A percentile compares a stretch with the other conserved stretches of the same genome.
These are phyloP conservation scores for Drosophila pseudoobscura DNA, from an alignment of 1,140 invertebrate genomes.

Conservation along the genomic window DNA sequence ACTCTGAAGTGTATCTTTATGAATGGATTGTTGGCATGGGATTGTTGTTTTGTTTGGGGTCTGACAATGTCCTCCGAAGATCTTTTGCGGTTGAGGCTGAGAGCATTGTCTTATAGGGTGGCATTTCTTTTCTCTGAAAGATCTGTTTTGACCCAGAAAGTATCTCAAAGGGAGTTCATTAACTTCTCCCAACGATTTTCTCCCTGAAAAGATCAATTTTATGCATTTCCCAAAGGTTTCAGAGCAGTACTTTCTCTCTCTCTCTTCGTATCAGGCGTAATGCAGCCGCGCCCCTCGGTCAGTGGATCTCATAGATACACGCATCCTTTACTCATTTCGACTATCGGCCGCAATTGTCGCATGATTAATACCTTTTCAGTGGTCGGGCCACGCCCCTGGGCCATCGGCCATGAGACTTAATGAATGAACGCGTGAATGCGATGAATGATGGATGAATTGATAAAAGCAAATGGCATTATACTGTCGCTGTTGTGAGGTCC, in stretches of 20 bases:
- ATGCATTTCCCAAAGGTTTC: no score
- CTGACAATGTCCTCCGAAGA: slow-evolving; percentile 15
- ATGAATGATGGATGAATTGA: slow-evolving; percentile 65
- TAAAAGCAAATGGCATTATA: slow-evolving; percentile 56
- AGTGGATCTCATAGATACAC: neutral
- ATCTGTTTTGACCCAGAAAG: slow-evolving; percentile 27
- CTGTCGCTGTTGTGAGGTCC: slow-evolving; percentile 42
- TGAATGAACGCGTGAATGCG: slow-evolving; percentile 45
- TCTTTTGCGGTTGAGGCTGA: slow-evolving; percentile 15
- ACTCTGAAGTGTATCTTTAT: slow-evolving; percentile 16
- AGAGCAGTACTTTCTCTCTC: no score
- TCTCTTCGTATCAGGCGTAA: no score
- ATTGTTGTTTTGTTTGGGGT: slow-evolving; percentile 14
- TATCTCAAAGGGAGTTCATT: neutral
- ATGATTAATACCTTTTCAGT: slow-evolving; percentile 69
- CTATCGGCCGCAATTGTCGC: slow-evolving; percentile 64
- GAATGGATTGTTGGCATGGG: slow-evolving; percentile 28
- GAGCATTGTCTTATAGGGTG: slow-evolving; percentile 23
- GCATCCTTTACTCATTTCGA: slow-evolving; percentile 26
- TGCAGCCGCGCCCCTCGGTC: no score
- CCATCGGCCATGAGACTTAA: slow-evolving; percentile 38
- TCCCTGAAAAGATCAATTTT: no score
- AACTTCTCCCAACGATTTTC: no score
- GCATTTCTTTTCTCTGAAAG: slow-evolving; percentile 36
- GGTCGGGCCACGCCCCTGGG: slow-evolving; percentile 42